Percentiles rank a stretch among this genome's conserved stretches.
These are phyloP conservation scores for Cabera pusaria DNA, from an alignment of 2,888 invertebrate species.

Conservation along the genomic window DNA sequence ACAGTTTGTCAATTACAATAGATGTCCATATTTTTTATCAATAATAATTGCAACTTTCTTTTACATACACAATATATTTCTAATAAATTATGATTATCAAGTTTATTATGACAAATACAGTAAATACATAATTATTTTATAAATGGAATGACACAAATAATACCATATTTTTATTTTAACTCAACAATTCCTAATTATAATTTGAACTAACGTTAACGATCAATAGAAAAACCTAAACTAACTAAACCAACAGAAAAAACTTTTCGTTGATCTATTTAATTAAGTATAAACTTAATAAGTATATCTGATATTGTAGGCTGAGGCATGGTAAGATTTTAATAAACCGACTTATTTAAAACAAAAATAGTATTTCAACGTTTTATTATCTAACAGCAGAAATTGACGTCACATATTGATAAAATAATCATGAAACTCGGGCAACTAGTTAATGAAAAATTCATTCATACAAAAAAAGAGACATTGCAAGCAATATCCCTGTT, in stretches of 20 bases:
- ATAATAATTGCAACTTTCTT: constrained; percentile 10
- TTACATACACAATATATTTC: neutral
- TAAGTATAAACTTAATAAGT: constrained; percentile 2
- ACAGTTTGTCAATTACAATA: too few relatives aligned
- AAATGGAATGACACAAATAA: constrained; percentile 12
- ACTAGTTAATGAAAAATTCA: too few relatives aligned
- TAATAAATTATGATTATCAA: neutral
- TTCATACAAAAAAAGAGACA: too few relatives aligned
- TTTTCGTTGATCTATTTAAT: constrained; percentile 14
- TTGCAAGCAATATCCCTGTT: too few relatives aligned
- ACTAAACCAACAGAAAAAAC: neutral
- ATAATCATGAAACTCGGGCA: too few relatives aligned
- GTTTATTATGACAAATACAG: neutral
- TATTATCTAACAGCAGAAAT: too few relatives aligned
- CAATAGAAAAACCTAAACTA: constrained; percentile 9
- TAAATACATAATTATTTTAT: neutral
- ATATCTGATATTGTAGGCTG: too few relatives aligned
- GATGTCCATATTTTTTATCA: too few relatives aligned
- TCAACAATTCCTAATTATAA: constrained; percentile 1
- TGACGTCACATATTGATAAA: too few relatives aligned
- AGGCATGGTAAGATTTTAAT: too few relatives aligned
- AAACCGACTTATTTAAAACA: too few relatives aligned
- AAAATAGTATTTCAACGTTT: too few relatives aligned
- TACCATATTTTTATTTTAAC: neutral
- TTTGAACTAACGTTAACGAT: constrained; percentile 5